Percentiles rank a stretch among this genome's conserved stretches.
Evolutionary conservation across 1,140 invertebrate genomes (phyloP).

Genomic region (Matsumurasca onukii): DNA sequence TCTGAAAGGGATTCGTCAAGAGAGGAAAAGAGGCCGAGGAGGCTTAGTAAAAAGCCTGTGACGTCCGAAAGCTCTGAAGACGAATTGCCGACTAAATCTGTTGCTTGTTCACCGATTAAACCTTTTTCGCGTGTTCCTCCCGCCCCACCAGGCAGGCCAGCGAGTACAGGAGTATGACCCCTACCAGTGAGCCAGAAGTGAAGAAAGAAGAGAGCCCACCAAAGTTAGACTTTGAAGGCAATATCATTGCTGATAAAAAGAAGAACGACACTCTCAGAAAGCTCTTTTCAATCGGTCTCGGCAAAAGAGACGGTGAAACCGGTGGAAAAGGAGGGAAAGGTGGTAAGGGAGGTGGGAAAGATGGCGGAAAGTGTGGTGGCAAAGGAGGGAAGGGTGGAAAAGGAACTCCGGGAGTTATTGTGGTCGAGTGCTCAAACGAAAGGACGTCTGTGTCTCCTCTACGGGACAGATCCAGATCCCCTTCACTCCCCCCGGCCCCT

Average conservation of each 20-base stretch:
- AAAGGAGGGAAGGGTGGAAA: constrained; percentile 45
- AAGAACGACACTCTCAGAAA: constrained; percentile 67
- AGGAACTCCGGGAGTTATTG: constrained; percentile 41
- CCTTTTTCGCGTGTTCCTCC: constrained; percentile 37
- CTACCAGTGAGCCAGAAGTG: constrained; percentile 38
- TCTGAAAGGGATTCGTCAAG: constrained; percentile 30
- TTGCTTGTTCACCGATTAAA: constrained; percentile 35
- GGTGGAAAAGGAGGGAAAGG: constrained; percentile 60
- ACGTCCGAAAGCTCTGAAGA: constrained; percentile 38
- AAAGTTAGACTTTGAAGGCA: constrained; percentile 57
- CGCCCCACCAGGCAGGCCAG: constrained; percentile 33
- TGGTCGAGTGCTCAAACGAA: constrained; percentile 45
- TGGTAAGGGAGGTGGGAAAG: constrained; percentile 52
- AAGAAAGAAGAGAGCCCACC: constrained; percentile 50
- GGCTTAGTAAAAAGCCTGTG: neutral
- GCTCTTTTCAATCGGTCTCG: constrained; percentile 57
- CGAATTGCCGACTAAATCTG: constrained; percentile 32
- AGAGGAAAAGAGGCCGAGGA: constrained; percentile 27
- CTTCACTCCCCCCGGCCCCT: constrained; percentile 17
- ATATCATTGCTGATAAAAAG: constrained; percentile 65
- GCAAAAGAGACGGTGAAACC: constrained; percentile 56
- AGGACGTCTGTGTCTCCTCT: constrained; percentile 43
- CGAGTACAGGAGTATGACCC: constrained; percentile 35
- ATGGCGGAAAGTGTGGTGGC: constrained; percentile 50
- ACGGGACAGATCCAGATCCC: constrained; percentile 3